These are phyloP conservation scores for Allobates femoralis DNA, from an alignment of 2,797 vertebrate species.

Conservation along the genomic window DNA sequence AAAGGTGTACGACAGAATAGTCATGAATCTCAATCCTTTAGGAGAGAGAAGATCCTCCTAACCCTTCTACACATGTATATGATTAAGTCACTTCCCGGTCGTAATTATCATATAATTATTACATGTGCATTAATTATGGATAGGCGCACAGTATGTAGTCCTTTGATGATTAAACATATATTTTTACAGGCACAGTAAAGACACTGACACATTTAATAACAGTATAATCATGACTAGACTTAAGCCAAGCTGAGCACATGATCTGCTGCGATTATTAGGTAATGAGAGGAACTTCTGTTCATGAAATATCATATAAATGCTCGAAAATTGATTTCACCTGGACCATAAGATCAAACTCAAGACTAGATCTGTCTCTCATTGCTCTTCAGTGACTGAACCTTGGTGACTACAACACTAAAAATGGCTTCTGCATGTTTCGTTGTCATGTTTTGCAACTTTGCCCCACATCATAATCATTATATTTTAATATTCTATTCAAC, in stretches of 20 bases:
- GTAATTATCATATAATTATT: conserved; percentile 54
- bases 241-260: conserved; percentile 26
- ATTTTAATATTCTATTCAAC: neutral
- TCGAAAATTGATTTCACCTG: conserved; percentile 12
- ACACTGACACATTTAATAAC: conserved; percentile 43
- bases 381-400: neutral
- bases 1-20: conserved; percentile 32
- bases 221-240: conserved; percentile 28
- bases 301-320: conserved; percentile 23
- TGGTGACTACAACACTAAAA: conserved; percentile 8
- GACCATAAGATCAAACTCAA: conserved; percentile 34
- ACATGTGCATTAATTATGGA: conserved; percentile 44
- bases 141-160: neutral
- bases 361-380: conserved; percentile 9
- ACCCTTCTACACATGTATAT: conserved; percentile 45
- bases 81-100: conserved; percentile 40
- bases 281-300: conserved; percentile 24
- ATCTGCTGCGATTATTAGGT: conserved; percentile 27
- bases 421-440: neutral
- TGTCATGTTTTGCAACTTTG: neutral
- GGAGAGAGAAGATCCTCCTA: neutral
- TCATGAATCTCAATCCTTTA: conserved; percentile 37
- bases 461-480: neutral
- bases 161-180: conserved; percentile 56
- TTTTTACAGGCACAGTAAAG: conserved; percentile 44